Base-by-base conservation (phyloP, 2,797 vertebrate genomes). In the Sphenodon punctatus region DNA sequence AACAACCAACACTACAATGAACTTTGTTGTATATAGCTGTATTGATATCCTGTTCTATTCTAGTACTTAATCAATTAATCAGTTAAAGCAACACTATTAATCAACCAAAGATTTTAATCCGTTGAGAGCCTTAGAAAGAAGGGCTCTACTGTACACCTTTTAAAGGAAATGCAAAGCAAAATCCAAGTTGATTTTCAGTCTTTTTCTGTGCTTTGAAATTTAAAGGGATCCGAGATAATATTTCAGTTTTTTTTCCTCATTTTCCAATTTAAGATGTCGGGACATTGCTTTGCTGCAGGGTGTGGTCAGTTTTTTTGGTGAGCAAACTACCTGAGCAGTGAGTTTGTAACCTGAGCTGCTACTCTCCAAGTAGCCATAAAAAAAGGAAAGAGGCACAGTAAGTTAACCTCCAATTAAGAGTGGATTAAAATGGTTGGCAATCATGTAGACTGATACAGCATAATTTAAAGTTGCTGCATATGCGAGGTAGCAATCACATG, bases 361-460 rank as follows among this genome's bases (percentile, higher is more conserved):
- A 77, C 36, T 72, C 75, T 72, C 82, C 67, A 7, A 25, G 25
- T 49, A n/a, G 25, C 48, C 30, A 67, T 67, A 67, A 88, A 80
- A 88, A 87, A 87, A 65, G 58, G 67, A 82, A 78, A 67, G 67
- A 27, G 45, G 22, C 45, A 46, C 51, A 51, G 51, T 49, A 23
- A 8, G n/a, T 49, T 51, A 27, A 27, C 25, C 13, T 14, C 14
- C n/a, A 27, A 49, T n/a, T 27, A 25, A 51, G 49, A 51, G 89
- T 88, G 89, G 84, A 82, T 89, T 86, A 88, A 92, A 86, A 64
- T 75, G 82, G 82, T 70, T 90, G 86, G 92, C 86, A 88, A 80
- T 89, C 88, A 84, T 89, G 82, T 80, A 88, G 78, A 71, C 80
- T 79, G 89, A 86, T 91, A 89, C 84, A 83, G 80, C 1, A 78